Evolutionary conservation across 2,888 invertebrate species (phyloP), one percentile per base, ranked within the genome.

Genomic region (Tribolium freemani): DNA sequence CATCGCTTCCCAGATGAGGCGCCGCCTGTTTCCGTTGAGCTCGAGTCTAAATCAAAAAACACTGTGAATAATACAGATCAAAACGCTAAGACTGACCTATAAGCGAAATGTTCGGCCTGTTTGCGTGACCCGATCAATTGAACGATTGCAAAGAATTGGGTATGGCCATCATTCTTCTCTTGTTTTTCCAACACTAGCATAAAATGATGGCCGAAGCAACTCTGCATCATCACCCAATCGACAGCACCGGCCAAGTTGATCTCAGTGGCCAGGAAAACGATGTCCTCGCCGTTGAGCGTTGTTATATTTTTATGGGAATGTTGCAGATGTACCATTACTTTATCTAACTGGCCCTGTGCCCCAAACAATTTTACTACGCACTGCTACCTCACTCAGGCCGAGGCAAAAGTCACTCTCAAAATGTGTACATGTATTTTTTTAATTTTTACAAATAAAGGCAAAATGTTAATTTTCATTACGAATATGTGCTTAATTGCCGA

Each of bases 161-260:
- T 96, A 84, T 96, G 96, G 0, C 96, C 98, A 88, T 99, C 98
- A 86, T 94, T 96, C 85, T 99, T 99, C 83, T 98, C 98, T 87
- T 98, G 97, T 86, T 99, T 99, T 86, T 99, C 99, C 60, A 99
- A 90, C 38, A 99, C 99, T 78, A 99, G 90, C 99, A 99, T 99
- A 84, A 99, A 99, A 87, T 99, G 97, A 85, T 98, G 98, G 69
- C 97, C 97, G 86, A 99, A 99, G 87, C 99, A 99, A 26, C 97
- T 97, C 88, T 99, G 99, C 99, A 99, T 99, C 99, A 99, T 99
- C 2, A 97, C 97, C 98, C 98, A 99, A 87, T 99, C 98, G 6
- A 99, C 98, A 31, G 98, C 99, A 71, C 99, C 99, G 5, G 99
- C 99, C 77, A 99, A 91, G 88, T 99, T 99, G 74, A 99, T 99